Base-by-base conservation (phyloP, 2,113 vertebrate genomes). In the Rhynchomys soricoides region DNA sequence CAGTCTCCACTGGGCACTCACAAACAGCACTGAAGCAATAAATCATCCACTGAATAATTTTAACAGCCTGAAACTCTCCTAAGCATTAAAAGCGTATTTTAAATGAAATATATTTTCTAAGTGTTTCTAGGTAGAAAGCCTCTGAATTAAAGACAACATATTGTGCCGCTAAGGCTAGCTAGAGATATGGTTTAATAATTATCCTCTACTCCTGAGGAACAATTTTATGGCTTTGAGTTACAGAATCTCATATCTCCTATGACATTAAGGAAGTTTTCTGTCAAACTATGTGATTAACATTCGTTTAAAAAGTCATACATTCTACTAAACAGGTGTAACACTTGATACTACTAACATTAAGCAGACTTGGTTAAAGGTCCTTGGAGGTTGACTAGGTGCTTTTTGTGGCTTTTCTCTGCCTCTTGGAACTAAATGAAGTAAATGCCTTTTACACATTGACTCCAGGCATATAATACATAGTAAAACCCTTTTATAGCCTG, bases 1-100 rank as follows among this genome's bases (percentile, higher is more conserved):
- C 43, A 71, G 66, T 89, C 79, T 92, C 92, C 93, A 81, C 31
- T 88, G 77, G 59, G 88, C 96, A 79, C 95, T 96, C 97, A 93
- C 64, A 92, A 85, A 95, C 13, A 74, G 43, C 57, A 91, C 83
- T 77, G 75, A 96, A 68, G 55, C 73, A 93, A 95, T 75, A 94
- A 91, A 45, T 90, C 94, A 91, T 85, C 93, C 50, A 45, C 2
- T 96, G 77, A 64, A 92, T 88, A 89, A n/a, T 15, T 86, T 95
- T 93, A 74, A 92, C 97, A 96, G 70, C 90, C 21, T 59, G 83
- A 74, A 21, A 66, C 6, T 91, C 48, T 81, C 37, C 22, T 89
- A 77, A 81, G 29, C 5, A 66, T 89, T 93, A 82, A 73, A 83
- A 78, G 7, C 43, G 85, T 78, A 70, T 85, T 73, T 91, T 92